A percentile compares a stretch with the other conserved stretches of the same genome.
Evolutionary conservation across 2,888 invertebrate genomes (phyloP).

Genomic region (Syrista parreyssii): DNA sequence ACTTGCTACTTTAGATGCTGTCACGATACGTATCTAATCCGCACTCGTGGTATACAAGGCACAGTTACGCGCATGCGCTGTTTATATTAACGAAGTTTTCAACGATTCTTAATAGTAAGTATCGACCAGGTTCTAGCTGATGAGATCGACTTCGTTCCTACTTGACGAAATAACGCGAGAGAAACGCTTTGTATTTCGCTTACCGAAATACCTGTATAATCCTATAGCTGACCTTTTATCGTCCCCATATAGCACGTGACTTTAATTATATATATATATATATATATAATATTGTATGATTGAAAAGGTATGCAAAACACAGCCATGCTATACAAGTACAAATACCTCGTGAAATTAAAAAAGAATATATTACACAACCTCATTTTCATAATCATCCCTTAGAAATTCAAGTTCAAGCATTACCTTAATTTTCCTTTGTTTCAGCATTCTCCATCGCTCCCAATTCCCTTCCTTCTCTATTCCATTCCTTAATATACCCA

Average conservation of each 20-base stretch:
- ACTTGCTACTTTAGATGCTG: slow-evolving; percentile 11
- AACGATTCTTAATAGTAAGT: background rate
- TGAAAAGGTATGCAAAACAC: too few species aligned
- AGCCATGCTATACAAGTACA: too few species aligned
- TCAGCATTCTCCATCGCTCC: background rate
- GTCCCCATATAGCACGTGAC: background rate
- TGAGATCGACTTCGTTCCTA: background rate
- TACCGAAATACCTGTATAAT: background rate
- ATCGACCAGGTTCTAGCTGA: background rate
- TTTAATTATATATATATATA: background rate
- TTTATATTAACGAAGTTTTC: background rate
- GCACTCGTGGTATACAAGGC: background rate
- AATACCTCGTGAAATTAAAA: too few species aligned
- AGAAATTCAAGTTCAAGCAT: background rate
- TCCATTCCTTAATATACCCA: background rate
- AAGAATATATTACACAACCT: background rate
- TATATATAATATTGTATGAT: too few species aligned
- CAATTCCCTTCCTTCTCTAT: background rate
- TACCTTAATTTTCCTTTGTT: background rate
- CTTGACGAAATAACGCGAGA: background rate
- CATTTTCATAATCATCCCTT: background rate
- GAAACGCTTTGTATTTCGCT: background rate
- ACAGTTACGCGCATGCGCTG: background rate
- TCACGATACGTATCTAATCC: slow-evolving; percentile 2
- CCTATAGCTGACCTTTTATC: background rate